Evolutionary conservation across 2,888 invertebrate genomes (phyloP), one percentile per base, ranked within the genome.

Genomic region (Ypsolopha scabrella): DNA sequence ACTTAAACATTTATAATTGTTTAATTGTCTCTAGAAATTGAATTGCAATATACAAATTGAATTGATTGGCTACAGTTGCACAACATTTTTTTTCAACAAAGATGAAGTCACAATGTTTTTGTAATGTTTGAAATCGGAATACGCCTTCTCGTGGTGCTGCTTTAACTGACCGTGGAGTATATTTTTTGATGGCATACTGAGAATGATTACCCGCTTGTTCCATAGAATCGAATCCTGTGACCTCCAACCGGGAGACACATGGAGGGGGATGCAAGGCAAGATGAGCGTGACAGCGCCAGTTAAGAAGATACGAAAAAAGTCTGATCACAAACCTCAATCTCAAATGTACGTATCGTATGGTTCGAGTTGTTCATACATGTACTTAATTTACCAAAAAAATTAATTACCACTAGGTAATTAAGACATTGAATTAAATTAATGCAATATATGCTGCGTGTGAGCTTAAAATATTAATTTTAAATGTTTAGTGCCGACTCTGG

Each of bases 171-270:
- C 2, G 24, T 24, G 4, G 24, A 24, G 24, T 24, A 24, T 24
- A 24, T 24, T n/a, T n/a, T n/a, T 4, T 24, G 24, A 24, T 24
- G 24, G 24, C 24, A 24, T 24, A 24, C 24, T 24, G 24, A 24
- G 24, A 24, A 24, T 24, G 24, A 24, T 24, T 80, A 70, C 80
- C 92, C 91, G 76, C 77, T 81, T 76, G 77, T 81, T 75, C 76
- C 80, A 62, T 89, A 95, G 95, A 93, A 92, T 93, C 90, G 93
- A 94, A 90, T 93, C 94, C 90, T 93, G 93, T 93, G 94, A 94
- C 88, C 90, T 94, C 89, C 93, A 87, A 78, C 83, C 83, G 80
- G 87, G 87, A 82, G 87, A 87, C 87, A 85, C 87, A 87, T 87
- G 91, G 88, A 92, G 92, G 90, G 92, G 93, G 87, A 89, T 90